These are phyloP conservation scores for Caenorhabditis brenneri DNA, from an alignment of 1,140 invertebrate species.

Conservation along the genomic window DNA sequence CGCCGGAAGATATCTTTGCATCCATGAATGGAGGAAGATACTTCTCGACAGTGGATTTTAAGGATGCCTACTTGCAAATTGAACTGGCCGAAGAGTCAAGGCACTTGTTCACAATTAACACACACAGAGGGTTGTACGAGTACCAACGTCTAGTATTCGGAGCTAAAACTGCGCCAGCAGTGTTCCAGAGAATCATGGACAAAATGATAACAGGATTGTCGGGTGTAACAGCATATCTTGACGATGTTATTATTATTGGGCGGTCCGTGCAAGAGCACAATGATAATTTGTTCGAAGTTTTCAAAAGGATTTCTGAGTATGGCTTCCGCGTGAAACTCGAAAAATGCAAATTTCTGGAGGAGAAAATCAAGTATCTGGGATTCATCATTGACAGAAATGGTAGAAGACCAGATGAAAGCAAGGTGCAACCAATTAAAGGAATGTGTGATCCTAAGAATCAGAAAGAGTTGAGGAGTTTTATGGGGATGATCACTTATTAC, in stretches of 20 bases:
- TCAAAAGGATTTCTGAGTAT: constrained; percentile 29
- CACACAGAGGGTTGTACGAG: constrained; percentile 55
- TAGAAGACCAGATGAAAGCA: no score
- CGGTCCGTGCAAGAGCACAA: constrained; percentile 33
- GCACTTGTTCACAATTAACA: constrained; percentile 51
- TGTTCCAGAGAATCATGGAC: constrained; percentile 74
- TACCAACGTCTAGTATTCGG: constrained; percentile 72
- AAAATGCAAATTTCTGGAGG: no score
- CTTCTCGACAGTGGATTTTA: constrained; percentile 66
- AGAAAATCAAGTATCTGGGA: no score
- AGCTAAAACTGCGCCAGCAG: constrained; percentile 72
- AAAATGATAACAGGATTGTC: constrained; percentile 67
- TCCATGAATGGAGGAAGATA: constrained; percentile 56
- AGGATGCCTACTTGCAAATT: constrained; percentile 59
- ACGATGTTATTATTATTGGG: constrained; percentile 49
- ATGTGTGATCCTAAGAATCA: constrained; percentile 59
- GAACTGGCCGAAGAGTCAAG: constrained; percentile 61
- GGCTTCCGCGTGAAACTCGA: constrained; percentile 47
- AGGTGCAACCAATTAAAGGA: constrained; percentile 53
- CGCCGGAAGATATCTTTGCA: constrained; percentile 65
- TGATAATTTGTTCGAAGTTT: constrained; percentile 31
- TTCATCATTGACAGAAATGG: no score
- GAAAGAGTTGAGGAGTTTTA: constrained; percentile 55
- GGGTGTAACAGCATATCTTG: constrained; percentile 58
- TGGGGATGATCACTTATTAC: constrained; percentile 64